Evolutionary conservation across 1,140 invertebrate species (phyloP).

Genomic region (Leptinotarsa undecemlineata): DNA sequence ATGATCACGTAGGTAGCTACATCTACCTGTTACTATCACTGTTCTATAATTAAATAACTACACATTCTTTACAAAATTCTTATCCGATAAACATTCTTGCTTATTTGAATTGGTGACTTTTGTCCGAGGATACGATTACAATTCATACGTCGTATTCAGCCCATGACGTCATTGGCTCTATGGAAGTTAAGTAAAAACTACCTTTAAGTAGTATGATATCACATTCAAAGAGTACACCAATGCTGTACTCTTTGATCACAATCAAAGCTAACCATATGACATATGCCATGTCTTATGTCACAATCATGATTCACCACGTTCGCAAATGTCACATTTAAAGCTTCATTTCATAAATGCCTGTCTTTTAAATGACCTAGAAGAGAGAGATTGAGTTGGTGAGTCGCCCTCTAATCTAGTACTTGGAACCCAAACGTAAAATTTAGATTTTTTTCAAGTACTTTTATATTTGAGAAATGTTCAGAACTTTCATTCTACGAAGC

Average conservation of each 20-base stretch:
- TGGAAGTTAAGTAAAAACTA: too few species aligned
- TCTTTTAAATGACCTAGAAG: constrained; percentile 50
- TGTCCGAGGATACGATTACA: too few species aligned
- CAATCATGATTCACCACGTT: background rate
- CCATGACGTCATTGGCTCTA: too few species aligned
- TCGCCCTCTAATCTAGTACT: constrained; percentile 33
- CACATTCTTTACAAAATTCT: too few species aligned
- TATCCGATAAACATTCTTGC: too few species aligned
- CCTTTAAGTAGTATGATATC: background rate
- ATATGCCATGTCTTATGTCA: background rate
- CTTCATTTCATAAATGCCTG: constrained; percentile 40
- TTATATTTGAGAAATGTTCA: constrained; percentile 60
- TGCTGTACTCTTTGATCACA: too few species aligned
- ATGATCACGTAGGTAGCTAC: too few species aligned
- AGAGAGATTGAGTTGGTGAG: constrained; percentile 39
- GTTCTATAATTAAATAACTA: too few species aligned
- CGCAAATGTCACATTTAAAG: constrained; percentile 7
- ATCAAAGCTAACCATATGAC: background rate
- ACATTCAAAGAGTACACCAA: background rate
- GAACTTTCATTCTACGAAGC: constrained; percentile 68
- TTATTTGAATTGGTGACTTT: too few species aligned
- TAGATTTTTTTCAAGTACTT: constrained; percentile 22
- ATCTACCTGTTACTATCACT: too few species aligned
- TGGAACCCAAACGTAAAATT: background rate
- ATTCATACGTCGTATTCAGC: too few species aligned